phyloP scores from a whole-genome alignment of 2,888 invertebrate species.

The Podotricha telesiphe region DNA sequence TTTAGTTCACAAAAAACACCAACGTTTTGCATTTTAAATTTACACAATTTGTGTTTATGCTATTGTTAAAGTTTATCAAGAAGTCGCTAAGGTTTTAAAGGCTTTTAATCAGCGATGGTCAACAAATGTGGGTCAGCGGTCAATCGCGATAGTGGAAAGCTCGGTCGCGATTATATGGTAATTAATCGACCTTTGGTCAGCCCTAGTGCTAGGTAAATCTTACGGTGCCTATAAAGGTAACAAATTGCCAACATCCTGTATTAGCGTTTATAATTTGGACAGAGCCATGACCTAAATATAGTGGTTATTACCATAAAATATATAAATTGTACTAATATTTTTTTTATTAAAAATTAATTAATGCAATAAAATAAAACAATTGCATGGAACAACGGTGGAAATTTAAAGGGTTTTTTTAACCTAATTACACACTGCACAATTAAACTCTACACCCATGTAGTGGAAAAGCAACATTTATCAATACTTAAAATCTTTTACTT shows the following conservation, averaged over 20 bases:
- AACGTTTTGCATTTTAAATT: neutral
- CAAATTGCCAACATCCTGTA: constrained; percentile 40
- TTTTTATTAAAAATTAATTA: neutral
- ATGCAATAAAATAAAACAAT: neutral
- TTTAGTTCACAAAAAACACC: neutral
- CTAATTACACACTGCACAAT: neutral
- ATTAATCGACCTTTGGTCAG: constrained; percentile 60
- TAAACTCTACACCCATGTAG: neutral
- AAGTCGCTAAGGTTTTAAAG: constrained; percentile 26
- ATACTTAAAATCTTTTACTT: neutral
- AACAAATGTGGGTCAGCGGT: constrained; percentile 74
- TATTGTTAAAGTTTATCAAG: constrained; percentile 30
- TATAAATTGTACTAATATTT: neutral
- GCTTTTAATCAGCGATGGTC: constrained; percentile 42
- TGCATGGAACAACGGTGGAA: neutral
- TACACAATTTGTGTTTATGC: constrained; percentile 19
- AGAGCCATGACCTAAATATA: constrained; percentile 35
- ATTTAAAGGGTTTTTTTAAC: neutral
- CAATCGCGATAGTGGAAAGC: constrained; percentile 72
- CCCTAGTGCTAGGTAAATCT: constrained; percentile 28
- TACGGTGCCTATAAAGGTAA: constrained; percentile 38
- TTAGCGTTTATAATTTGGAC: constrained; percentile 29
- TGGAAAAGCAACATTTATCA: neutral
- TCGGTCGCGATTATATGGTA: constrained; percentile 73
- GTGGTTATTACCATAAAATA: constrained; percentile 1